These are phyloP conservation scores for Okapia johnstoni DNA, from an alignment of 2,113 vertebrate genomes.

Conservation along the genomic window DNA sequence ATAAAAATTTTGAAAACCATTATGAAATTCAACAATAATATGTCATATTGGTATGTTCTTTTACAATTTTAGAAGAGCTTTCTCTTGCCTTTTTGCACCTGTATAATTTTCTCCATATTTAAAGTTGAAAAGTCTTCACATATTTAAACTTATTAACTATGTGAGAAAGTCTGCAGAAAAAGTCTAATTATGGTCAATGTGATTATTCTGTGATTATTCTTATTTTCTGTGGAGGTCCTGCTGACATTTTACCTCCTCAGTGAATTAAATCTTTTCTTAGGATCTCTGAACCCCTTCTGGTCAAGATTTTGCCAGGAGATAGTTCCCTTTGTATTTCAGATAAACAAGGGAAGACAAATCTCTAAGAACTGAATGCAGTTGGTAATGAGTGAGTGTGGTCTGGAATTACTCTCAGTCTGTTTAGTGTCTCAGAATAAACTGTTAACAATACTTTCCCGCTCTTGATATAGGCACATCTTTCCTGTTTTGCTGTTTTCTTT, in stretches of 20 bases:
- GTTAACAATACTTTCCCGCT: rapidly evolving
- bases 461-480: neutral
- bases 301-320: neutral
- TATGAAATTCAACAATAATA: neutral
- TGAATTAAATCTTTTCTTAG: neutral
- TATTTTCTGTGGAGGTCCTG: neutral
- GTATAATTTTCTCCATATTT: neutral
- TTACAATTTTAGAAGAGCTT: neutral
- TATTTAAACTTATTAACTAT: neutral
- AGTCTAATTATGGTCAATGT: no score
- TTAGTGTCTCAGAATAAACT: neutral
- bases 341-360: neutral
- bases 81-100: neutral
- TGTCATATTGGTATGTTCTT: neutral
- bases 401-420: neutral
- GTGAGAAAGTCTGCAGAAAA: neutral
- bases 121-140: neutral
- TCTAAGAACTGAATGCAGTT: neutral
- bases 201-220: no score
- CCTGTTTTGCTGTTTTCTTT: neutral
- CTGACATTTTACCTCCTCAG: rapidly evolving
- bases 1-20: neutral
- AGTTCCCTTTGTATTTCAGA: neutral
- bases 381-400: rapidly evolving
- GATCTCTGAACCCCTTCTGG: neutral